phyloP scores from a whole-genome alignment of 2,888 invertebrate genomes.

The Dione vanillae region DNA sequence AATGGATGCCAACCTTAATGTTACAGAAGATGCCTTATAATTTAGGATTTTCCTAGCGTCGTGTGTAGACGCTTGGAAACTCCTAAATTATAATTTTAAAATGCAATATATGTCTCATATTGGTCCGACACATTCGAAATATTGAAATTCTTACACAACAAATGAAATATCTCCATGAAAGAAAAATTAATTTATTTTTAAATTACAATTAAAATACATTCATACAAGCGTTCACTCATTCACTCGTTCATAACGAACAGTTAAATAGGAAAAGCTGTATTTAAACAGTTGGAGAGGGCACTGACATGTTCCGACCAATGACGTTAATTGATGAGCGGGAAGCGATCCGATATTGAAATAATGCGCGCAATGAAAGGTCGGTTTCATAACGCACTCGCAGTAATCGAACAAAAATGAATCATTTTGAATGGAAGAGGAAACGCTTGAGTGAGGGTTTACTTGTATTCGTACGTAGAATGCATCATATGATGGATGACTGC shows the following conservation, averaged over 20 bases:
- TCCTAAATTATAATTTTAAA: too few relatives aligned
- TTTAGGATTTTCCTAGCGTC: too few relatives aligned
- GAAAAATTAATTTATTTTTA: too few relatives aligned
- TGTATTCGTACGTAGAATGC: constrained; percentile 8
- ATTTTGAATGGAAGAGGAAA: constrained; percentile 15
- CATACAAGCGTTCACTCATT: neutral
- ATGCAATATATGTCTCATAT: too few relatives aligned
- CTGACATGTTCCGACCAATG: constrained; percentile 1
- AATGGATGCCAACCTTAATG: too few relatives aligned
- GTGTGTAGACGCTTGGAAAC: too few relatives aligned
- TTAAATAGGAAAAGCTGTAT: constrained; percentile 7
- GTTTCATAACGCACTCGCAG: constrained; percentile 6
- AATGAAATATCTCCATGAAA: too few relatives aligned
- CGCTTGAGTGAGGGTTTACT: constrained; percentile 3
- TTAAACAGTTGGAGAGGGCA: constrained; percentile 11
- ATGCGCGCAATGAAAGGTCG: neutral
- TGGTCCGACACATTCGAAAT: too few relatives aligned
- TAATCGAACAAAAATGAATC: constrained; percentile 12
- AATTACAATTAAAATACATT: too few relatives aligned
- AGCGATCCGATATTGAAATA: constrained; percentile 11
- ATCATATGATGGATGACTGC: constrained; percentile 1
- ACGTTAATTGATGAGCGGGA: constrained; percentile 25
- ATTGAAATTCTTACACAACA: too few relatives aligned
- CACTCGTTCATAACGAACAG: neutral
- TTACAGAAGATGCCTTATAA: too few relatives aligned